Evolutionary conservation across 1,140 invertebrate genomes (phyloP).

Genomic region (Papilio aristodemus): DNA sequence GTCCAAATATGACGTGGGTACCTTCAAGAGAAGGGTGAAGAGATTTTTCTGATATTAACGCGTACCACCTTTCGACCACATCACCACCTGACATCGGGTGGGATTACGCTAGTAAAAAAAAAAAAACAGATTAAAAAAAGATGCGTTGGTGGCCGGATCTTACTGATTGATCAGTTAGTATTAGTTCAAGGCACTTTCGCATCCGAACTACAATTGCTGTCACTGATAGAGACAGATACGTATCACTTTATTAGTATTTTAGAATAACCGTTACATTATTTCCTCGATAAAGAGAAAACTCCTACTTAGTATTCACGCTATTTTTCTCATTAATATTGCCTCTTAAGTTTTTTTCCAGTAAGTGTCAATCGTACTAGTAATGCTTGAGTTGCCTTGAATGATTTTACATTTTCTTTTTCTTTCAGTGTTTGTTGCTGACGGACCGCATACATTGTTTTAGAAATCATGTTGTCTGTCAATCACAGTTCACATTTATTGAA

Average conservation of each 20-base stretch:
- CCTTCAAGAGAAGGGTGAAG: too few relatives aligned
- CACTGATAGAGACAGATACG: not conserved
- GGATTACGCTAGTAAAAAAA: too few relatives aligned
- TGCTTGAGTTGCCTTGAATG: constrained; percentile 7
- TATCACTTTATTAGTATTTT: not conserved
- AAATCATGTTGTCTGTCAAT: not conserved
- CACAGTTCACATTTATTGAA: not conserved
- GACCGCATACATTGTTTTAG: not conserved
- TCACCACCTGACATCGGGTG: too few relatives aligned
- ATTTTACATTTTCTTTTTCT: constrained; percentile 3
- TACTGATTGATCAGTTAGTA: too few relatives aligned
- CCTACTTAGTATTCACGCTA: constrained; percentile 22
- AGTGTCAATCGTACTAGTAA: constrained; percentile 12
- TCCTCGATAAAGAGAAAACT: constrained; percentile 32
- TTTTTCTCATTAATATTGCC: not conserved
- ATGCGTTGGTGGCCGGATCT: too few relatives aligned
- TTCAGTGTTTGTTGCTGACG: not conserved
- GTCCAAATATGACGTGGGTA: too few relatives aligned
- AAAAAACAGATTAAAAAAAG: too few relatives aligned
- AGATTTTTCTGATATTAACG: too few relatives aligned
- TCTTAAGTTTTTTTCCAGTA: not conserved
- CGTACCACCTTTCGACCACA: too few relatives aligned
- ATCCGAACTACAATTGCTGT: too few relatives aligned
- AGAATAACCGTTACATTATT: constrained; percentile 1
- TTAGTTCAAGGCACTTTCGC: too few relatives aligned